A percentile compares a stretch with the other conserved stretches of the same genome.
Evolutionary conservation across 1,140 invertebrate genomes (phyloP).

Genomic region (Halictus rubicundus): DNA sequence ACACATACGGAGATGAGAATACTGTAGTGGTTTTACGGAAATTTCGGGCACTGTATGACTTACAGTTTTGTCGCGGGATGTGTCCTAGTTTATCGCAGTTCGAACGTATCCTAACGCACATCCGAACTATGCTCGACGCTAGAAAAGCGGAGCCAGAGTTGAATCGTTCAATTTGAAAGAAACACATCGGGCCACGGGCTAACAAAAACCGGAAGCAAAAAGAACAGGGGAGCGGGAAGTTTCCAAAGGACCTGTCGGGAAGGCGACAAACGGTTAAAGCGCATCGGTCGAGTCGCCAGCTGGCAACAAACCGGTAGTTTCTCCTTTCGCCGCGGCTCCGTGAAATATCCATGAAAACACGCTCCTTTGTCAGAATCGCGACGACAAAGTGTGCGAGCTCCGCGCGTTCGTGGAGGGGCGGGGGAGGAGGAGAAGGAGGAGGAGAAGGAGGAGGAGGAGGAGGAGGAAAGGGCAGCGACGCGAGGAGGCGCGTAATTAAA

Average conservation of each 20-base stretch:
- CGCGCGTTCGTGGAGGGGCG: neutral
- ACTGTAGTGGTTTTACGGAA: too few relatives aligned
- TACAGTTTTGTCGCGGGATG: too few relatives aligned
- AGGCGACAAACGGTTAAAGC: constrained; percentile 1
- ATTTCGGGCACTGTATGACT: too few relatives aligned
- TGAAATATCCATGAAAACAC: constrained; percentile 61
- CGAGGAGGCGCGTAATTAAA: constrained; percentile 73
- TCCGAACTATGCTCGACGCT: too few relatives aligned
- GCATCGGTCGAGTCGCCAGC: neutral
- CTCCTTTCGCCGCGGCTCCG: constrained; percentile 22
- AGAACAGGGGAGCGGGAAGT: neutral
- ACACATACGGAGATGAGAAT: too few relatives aligned
- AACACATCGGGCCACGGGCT: neutral
- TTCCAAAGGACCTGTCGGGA: neutral
- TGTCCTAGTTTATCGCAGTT: too few relatives aligned
- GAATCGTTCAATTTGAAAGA: neutral
- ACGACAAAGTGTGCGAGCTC: constrained; percentile 56
- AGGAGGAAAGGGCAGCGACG: neutral
- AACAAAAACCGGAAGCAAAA: neutral
- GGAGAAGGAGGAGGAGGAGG: constrained; percentile 20
- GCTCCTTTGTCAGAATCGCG: constrained; percentile 65
- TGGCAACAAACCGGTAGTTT: constrained; percentile 12
- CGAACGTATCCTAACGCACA: too few relatives aligned
- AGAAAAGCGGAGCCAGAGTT: too few relatives aligned
- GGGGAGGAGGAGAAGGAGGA: constrained; percentile 1